Base-by-base conservation (phyloP, 2,888 invertebrate species). In the Drosophila maculinotata region DNA sequence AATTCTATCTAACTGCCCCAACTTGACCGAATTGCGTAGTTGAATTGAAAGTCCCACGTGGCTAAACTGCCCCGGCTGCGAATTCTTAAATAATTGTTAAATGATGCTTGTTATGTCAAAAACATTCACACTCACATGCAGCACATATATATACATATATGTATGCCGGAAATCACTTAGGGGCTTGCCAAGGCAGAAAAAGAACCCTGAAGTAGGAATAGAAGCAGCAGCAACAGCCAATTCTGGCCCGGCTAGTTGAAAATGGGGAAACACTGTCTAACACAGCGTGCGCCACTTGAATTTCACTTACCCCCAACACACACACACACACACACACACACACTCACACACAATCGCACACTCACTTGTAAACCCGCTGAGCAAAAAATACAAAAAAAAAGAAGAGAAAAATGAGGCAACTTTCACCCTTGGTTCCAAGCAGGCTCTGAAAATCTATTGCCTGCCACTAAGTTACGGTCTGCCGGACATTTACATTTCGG, bases 401-500 rank as follows among this genome's bases (percentile, higher is more conserved):
- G 2, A 31, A 31, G 6, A 5, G 15, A 9, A 66, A 79, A 79
- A 64, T 75, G 67, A 66, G 76, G 63, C 69, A 81, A 84, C 81
- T 82, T 87, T 82, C 79, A 84, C 85, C 85, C 84, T 59, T 42
- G 47, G 41, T 51, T 36, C 45, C 12, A 31, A 33, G 57, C 64
- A 35, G 38, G 47, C 70, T 51, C 35, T 59, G 66, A 57, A 66
- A 84, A 87, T 84, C 86, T 84, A 87, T 87, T 85, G 88, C 83
- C 77, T 82, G 79, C 88, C 88, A 87, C 85, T 88, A 85, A 85
- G 87, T 81, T 88, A 81, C 87, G 87, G 87, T 88, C 88, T 84
- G 85, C 88, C 87, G 87, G 81, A 84, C 85, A 88, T 88, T 86
- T 87, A 88, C 88, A 88, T 88, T 86, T 79, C 59, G 82, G 68